Conservation (phyloP, 2,888 invertebrate genomes). For the Rhogogaster chlorosoma region DNA sequence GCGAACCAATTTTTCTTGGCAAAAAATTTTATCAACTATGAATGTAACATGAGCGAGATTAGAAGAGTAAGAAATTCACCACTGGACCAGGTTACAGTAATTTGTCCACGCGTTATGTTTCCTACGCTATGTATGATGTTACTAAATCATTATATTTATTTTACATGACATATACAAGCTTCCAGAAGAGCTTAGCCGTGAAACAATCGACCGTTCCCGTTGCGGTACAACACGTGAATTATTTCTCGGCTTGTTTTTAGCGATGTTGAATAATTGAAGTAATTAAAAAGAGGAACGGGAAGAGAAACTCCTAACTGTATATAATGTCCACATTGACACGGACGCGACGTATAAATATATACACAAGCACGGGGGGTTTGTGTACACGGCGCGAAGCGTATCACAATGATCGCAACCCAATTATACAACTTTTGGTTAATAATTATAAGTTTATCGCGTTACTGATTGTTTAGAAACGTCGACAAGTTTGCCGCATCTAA, state of each 20-base stretch:
- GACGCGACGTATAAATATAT: not conserved
- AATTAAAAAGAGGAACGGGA: conserved; percentile 5
- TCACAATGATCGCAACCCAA: conserved; percentile 56
- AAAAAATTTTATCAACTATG: not conserved
- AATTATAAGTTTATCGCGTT: conserved; percentile 45
- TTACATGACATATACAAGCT: not conserved
- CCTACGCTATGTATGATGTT: not conserved
- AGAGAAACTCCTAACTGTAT: not conserved
- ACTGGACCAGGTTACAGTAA: not conserved
- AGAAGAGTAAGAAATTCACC: not conserved
- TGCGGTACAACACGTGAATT: not conserved
- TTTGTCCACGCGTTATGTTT: not conserved
- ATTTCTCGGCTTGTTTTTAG: conserved; percentile 9
- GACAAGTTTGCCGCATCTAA: not conserved
- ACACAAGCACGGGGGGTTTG: not conserved
- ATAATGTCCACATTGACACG: not conserved
- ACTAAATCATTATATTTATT: not conserved
- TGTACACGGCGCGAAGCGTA: not conserved
- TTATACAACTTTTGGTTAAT: conserved; percentile 65
- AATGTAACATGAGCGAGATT: no score
- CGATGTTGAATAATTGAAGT: conserved; percentile 22
- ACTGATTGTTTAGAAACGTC: not conserved
- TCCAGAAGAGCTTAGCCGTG: not conserved
- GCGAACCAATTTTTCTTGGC: not conserved
- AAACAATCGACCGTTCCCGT: conserved; percentile 6